phyloP scores from a whole-genome alignment of 2,113 vertebrate genomes.

The Noturus placidus region DNA sequence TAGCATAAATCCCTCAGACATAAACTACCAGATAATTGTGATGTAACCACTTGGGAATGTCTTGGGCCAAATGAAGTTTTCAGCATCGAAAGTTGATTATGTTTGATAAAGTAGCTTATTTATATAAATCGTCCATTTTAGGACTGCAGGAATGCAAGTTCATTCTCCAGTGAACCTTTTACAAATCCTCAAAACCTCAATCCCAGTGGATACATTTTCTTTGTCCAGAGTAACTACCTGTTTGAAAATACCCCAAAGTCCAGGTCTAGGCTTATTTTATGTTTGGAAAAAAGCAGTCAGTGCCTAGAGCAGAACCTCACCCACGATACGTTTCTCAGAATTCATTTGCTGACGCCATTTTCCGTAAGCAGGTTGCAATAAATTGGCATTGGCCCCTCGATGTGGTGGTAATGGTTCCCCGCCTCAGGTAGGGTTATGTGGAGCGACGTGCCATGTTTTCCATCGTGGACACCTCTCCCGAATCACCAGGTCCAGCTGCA shows the following conservation, averaged over 20 bases:
- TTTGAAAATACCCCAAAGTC: conserved; percentile 2
- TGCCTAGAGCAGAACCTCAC: not conserved
- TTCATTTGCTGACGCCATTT: conserved; percentile 15
- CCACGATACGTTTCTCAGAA: conserved; percentile 16
- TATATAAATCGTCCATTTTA: not conserved
- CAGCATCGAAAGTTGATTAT: not conserved
- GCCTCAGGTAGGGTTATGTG: conserved; percentile 21
- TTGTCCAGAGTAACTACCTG: not conserved
- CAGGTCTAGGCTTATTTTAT: not conserved
- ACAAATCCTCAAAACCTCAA: conserved; percentile 7
- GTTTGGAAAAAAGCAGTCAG: conserved; percentile 14
- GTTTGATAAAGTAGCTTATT: not conserved
- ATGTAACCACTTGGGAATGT: conserved; percentile 14
- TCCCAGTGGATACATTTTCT: not conserved
- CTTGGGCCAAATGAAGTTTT: not conserved
- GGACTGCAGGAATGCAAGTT: not conserved
- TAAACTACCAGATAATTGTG: conserved; percentile 14
- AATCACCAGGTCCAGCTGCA: conserved; percentile 52
- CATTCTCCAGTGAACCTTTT: not conserved
- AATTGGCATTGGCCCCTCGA: not conserved
- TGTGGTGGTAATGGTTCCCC: conserved; percentile 5
- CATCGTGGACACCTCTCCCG: conserved; percentile 14
- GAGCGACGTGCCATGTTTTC: conserved; percentile 25
- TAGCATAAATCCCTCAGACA: not conserved
- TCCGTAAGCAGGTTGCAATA: conserved; percentile 29